A percentile compares a stretch with the other conserved stretches of the same genome.
Evolutionary conservation across 2,113 vertebrate genomes (phyloP).

Genomic region (Meriones unguiculatus): DNA sequence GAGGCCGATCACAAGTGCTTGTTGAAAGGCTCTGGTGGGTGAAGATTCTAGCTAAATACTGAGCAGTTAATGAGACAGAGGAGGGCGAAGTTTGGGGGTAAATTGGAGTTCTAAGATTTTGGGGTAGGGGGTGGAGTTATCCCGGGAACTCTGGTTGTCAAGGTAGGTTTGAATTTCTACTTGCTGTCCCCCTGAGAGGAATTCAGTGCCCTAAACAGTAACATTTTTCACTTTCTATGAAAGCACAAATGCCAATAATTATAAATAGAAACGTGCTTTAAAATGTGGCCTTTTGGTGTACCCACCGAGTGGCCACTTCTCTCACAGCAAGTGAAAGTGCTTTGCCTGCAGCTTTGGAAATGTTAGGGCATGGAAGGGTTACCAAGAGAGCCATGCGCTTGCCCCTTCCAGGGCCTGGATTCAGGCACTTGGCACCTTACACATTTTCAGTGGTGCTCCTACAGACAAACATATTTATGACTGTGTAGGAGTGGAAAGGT

Average conservation of each 20-base stretch:
- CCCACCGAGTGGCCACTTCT: background rate
- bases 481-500: background rate
- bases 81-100: no score
- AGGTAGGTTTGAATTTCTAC: background rate
- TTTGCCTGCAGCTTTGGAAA: conserved; percentile 36
- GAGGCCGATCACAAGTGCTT: rapidly evolving
- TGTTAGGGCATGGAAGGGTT: background rate
- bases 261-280: conserved; percentile 47
- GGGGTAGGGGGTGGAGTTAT: background rate
- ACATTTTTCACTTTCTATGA: conserved; percentile 16
- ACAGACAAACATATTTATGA: background rate
- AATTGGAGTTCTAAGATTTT: background rate
- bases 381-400: background rate
- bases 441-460: background rate
- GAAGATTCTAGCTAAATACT: background rate
- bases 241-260: conserved; percentile 55
- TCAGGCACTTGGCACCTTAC: background rate
- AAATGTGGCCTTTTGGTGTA: background rate
- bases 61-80: background rate
- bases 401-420: background rate
- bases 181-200: background rate
- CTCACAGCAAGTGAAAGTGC: background rate
- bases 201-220: background rate
- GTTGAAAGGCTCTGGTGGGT: background rate
- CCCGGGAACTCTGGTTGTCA: background rate